These are phyloP conservation scores for Nineta flava DNA, from an alignment of 2,888 invertebrate species.

Conservation along the genomic window DNA sequence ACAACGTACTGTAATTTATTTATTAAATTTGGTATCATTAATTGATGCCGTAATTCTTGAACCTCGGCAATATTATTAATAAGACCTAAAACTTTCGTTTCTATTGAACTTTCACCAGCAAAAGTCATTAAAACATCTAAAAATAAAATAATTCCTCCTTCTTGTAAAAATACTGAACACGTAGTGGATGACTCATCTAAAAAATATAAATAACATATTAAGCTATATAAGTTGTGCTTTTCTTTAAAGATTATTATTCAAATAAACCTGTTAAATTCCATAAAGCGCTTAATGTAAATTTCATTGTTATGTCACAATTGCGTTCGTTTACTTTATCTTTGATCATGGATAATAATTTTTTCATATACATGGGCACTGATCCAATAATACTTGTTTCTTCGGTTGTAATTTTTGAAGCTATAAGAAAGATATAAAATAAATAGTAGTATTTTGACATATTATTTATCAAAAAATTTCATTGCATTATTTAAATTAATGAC, in stretches of 20 bases:
- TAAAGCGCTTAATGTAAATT: slow-evolving; percentile 57
- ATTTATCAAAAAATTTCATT: not conserved
- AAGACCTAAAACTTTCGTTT: slow-evolving; percentile 57
- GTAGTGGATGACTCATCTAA: slow-evolving; percentile 55
- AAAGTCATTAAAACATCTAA: slow-evolving; percentile 47
- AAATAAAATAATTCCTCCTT: slow-evolving; percentile 49
- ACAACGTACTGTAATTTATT: slow-evolving; percentile 29
- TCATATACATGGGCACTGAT: slow-evolving; percentile 48
- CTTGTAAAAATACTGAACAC: slow-evolving; percentile 48
- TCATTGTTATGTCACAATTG: slow-evolving; percentile 49
- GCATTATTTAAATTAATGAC: not conserved
- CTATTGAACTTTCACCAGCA: slow-evolving; percentile 45
- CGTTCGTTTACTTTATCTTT: slow-evolving; percentile 33
- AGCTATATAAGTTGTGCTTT: not conserved
- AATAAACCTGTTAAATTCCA: slow-evolving; percentile 53
- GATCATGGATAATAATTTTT: slow-evolving; percentile 47
- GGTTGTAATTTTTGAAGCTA: slow-evolving; percentile 42
- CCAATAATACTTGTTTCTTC: slow-evolving; percentile 50
- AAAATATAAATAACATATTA: slow-evolving; percentile 9
- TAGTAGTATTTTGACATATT: not conserved
- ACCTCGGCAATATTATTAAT: slow-evolving; percentile 66
- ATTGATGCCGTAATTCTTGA: slow-evolving; percentile 30
- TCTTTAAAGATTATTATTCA: not conserved
- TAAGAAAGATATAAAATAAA: slow-evolving; percentile 9
- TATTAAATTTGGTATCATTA: slow-evolving; percentile 39